These are phyloP conservation scores for Danio aesculapii DNA, from an alignment of 2,797 vertebrate genomes.

Conservation along the genomic window DNA sequence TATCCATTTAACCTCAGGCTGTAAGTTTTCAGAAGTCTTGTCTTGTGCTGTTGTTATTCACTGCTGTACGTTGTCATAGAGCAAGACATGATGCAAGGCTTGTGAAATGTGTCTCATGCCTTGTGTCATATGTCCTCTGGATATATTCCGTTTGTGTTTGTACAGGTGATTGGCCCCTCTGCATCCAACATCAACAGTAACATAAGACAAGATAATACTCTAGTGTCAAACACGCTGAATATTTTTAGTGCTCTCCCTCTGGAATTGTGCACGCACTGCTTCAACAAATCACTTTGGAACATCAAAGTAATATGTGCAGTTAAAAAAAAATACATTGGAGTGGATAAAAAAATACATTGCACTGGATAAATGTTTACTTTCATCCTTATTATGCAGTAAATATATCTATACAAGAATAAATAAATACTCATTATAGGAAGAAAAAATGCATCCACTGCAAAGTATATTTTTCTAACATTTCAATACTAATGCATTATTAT, in stretches of 20 bases:
- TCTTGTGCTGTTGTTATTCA: slow-evolving; percentile 43
- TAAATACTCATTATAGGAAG: no score
- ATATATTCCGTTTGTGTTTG: slow-evolving; percentile 42
- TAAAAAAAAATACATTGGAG: no score
- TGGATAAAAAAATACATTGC: no score
- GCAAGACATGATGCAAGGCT: slow-evolving; percentile 60
- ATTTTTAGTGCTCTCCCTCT: slow-evolving; percentile 27
- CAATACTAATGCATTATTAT: no score
- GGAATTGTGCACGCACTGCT: background rate
- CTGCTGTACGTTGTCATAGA: slow-evolving; percentile 54
- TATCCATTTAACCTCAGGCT: background rate
- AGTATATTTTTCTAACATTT: no score
- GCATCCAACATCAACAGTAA: slow-evolving; percentile 25
- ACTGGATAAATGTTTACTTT: no score
- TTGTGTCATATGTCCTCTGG: slow-evolving; percentile 37
- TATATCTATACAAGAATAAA: no score
- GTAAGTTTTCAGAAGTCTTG: slow-evolving; percentile 48
- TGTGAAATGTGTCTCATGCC: slow-evolving; percentile 55
- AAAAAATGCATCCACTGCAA: no score
- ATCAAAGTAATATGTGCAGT: background rate
- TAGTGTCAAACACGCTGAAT: slow-evolving; percentile 36
- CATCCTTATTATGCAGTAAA: no score
- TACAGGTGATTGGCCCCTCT: slow-evolving; percentile 48
- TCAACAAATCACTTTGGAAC: background rate
- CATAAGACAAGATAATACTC: slow-evolving; percentile 8